Evolutionary conservation across 2,888 invertebrate species (phyloP).

Genomic region (Diloba caeruleocephala): DNA sequence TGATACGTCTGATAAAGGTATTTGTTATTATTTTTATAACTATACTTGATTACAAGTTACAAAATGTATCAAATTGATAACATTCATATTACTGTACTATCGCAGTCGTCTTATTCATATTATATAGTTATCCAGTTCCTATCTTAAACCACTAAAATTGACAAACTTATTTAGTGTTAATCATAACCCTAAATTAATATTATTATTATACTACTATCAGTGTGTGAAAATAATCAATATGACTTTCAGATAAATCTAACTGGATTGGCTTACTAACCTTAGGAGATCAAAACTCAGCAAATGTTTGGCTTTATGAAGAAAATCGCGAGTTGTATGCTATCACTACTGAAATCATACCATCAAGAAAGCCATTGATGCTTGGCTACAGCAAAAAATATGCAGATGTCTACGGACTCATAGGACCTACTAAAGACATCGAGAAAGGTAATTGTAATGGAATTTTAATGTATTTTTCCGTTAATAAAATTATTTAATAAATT

Average conservation of each 20-base stretch:
- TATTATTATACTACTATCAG: too few relatives aligned
- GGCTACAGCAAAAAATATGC: constrained; percentile 73
- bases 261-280: constrained; percentile 73
- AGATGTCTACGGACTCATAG: constrained; percentile 56
- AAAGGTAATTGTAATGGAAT: constrained; percentile 61
- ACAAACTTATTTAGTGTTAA: too few relatives aligned
- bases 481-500: too few relatives aligned
- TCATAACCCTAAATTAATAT: too few relatives aligned
- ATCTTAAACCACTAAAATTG: too few relatives aligned
- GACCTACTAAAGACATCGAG: constrained; percentile 64
- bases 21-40: background rate
- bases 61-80: too few relatives aligned
- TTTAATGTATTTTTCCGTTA: too few relatives aligned
- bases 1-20: constrained; percentile 73
- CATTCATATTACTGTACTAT: too few relatives aligned
- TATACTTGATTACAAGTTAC: background rate
- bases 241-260: constrained; percentile 72
- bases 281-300: constrained; percentile 66
- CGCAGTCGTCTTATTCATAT: too few relatives aligned
- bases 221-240: too few relatives aligned
- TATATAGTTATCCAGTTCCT: too few relatives aligned
- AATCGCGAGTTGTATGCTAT: constrained; percentile 66
- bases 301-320: constrained; percentile 75
- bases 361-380: constrained; percentile 62
- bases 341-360: constrained; percentile 60